phyloP scores from a whole-genome alignment of 2,113 vertebrate species.

The Regulus satrapa region DNA sequence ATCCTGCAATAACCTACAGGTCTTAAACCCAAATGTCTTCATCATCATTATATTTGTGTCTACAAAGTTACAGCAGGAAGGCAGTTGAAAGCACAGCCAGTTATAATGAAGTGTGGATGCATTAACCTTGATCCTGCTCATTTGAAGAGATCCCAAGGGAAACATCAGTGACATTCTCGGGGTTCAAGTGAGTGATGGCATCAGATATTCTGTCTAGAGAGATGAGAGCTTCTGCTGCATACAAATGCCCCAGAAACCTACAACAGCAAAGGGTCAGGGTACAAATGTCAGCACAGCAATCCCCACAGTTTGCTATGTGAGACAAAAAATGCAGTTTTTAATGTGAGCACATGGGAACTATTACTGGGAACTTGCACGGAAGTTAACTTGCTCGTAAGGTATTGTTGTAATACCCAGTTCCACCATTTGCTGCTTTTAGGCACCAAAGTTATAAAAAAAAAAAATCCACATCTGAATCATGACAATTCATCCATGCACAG shows the following conservation, averaged over 20 bases:
- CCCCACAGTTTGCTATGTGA: neutral
- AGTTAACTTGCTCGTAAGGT: neutral
- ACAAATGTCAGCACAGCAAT: neutral
- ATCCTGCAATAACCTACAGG: neutral
- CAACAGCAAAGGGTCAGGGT: constrained; percentile 14
- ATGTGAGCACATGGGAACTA: neutral
- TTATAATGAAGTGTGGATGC: constrained; percentile 48
- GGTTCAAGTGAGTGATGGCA: constrained; percentile 94
- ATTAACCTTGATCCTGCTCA: constrained; percentile 95
- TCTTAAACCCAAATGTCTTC: neutral
- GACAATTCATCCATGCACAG: neutral
- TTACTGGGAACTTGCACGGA: neutral
- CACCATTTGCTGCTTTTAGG: neutral
- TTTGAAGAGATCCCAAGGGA: constrained; percentile 88
- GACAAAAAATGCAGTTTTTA: neutral
- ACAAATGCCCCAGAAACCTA: constrained; percentile 96
- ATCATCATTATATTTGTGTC: neutral
- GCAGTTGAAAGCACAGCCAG: constrained; percentile 6
- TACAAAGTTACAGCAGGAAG: constrained; percentile 7
- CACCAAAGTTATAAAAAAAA: neutral
- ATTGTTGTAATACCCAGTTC: neutral
- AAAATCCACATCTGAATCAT: neutral
- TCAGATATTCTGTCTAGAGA: constrained; percentile 98
- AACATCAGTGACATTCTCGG: constrained; percentile 95
- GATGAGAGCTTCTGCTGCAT: constrained; percentile 97